Evolutionary conservation across 2,797 vertebrate species (phyloP).

Genomic region (Taeniopygia guttata): DNA sequence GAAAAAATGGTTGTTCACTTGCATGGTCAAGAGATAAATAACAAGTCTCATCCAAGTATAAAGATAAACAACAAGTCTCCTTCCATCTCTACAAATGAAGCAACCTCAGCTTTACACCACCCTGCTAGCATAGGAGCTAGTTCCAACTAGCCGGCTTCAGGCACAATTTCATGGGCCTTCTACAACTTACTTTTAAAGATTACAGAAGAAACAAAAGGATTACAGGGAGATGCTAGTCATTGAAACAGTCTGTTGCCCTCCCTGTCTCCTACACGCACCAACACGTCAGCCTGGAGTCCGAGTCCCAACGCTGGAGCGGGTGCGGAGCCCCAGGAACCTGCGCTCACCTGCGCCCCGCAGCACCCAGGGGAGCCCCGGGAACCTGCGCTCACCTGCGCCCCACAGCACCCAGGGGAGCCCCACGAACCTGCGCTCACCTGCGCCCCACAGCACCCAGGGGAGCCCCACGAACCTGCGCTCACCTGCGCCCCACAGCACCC

Average conservation of each 20-base stretch:
- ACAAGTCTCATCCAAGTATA: not conserved
- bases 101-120: not conserved
- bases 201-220: not conserved
- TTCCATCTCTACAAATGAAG: not conserved
- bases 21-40: conserved; percentile 1
- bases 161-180: not conserved
- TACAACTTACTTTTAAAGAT: conserved; percentile 20
- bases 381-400: not conserved
- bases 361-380: too few relatives aligned
- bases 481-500: too few relatives aligned
- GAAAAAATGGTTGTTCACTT: not conserved
- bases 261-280: not conserved
- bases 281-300: not conserved
- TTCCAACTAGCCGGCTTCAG: not conserved
- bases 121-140: not conserved
- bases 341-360: too few relatives aligned
- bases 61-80: not conserved
- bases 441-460: too few relatives aligned
- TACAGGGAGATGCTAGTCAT: not conserved
- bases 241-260: not conserved
- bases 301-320: not conserved
- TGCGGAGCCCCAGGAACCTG: not conserved
- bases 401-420: too few relatives aligned
- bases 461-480: too few relatives aligned
- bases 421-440: too few relatives aligned